phyloP scores from a whole-genome alignment of 2,113 vertebrate species.

The Camelus bactrianus region DNA sequence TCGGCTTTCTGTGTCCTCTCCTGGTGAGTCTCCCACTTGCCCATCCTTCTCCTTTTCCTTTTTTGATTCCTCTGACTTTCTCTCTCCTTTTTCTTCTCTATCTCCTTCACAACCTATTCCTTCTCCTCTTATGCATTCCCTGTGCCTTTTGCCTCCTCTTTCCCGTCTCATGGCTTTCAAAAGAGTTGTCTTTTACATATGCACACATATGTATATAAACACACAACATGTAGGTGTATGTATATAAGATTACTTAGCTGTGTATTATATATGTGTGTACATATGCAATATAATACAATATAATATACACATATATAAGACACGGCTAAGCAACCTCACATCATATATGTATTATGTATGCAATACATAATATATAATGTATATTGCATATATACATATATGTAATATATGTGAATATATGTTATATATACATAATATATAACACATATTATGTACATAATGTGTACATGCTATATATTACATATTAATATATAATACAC shows the following conservation, averaged over 20 bases:
- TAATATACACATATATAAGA: background rate
- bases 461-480: background rate
- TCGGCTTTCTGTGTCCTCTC: background rate
- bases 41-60: background rate
- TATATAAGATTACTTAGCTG: background rate
- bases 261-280: background rate
- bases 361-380: too few relatives aligned
- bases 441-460: too few relatives aligned
- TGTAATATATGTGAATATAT: too few relatives aligned
- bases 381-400: too few relatives aligned
- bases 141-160: background rate
- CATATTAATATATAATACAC: background rate
- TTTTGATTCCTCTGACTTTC: background rate
- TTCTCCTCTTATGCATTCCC: background rate
- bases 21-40: rapidly evolving
- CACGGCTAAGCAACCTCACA: too few relatives aligned
- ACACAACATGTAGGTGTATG: background rate
- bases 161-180: background rate
- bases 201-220: background rate
- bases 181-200: slow-evolving; percentile 27
- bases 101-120: background rate
- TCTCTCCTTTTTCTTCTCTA: background rate
- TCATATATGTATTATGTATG: too few relatives aligned
- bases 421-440: too few relatives aligned
- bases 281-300: background rate